A percentile compares a stretch with the other conserved stretches of the same genome.
phyloP scores from a whole-genome alignment of 2,797 vertebrate genomes.

The Sebastiscus albofasciatus region DNA sequence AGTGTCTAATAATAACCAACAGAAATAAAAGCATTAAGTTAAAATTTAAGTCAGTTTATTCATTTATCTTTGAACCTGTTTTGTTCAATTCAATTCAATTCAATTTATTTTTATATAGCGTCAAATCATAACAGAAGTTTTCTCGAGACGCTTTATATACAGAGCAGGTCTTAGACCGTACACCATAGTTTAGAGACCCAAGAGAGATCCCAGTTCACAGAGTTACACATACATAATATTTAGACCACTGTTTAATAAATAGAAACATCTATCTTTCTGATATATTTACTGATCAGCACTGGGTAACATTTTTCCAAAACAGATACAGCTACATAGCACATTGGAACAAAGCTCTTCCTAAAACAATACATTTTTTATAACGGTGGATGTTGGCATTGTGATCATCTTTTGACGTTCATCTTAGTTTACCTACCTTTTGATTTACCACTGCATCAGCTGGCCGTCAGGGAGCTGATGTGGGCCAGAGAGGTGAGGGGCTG shows the following conservation, averaged over 20 bases:
- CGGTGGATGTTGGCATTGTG: slow-evolving; percentile 49
- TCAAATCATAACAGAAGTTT: too few species aligned
- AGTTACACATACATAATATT: background rate
- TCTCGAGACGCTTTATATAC: too few species aligned
- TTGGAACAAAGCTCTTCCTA: slow-evolving; percentile 11
- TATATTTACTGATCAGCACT: background rate
- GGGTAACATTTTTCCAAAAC: slow-evolving; percentile 4
- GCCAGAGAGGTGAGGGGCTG: slow-evolving; percentile 72
- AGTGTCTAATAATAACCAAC: background rate
- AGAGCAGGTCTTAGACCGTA: too few species aligned
- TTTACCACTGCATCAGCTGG: slow-evolving; percentile 60
- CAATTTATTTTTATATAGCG: too few species aligned
- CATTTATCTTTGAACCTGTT: background rate
- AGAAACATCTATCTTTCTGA: background rate
- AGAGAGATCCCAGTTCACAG: too few species aligned
- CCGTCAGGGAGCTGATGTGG: slow-evolving; percentile 68
- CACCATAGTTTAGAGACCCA: too few species aligned
- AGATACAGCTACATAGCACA: background rate
- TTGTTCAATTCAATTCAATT: background rate
- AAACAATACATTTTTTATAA: slow-evolving; percentile 46
- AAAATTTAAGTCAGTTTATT: background rate
- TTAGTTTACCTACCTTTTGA: slow-evolving; percentile 72
- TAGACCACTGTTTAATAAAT: background rate
- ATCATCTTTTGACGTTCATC: slow-evolving; percentile 64
- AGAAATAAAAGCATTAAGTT: background rate